Conservation (phyloP, 64 coral and sea anemone genomes). For the Stylophora pistillata region DNA sequence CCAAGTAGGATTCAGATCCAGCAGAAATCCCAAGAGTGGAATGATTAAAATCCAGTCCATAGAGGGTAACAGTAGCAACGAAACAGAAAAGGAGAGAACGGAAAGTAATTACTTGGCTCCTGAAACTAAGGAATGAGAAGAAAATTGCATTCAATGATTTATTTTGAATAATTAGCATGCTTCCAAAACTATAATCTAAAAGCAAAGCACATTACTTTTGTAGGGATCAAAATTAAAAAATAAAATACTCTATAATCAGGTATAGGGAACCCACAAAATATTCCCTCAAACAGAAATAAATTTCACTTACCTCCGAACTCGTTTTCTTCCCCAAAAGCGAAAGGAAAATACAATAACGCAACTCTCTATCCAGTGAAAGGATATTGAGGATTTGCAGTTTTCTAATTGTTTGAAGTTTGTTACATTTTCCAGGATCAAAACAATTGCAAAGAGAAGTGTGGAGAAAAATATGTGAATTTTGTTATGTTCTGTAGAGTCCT, state of each 20-base stretch:
- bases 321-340: conserved; percentile 18
- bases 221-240: too few relatives aligned
- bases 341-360: conserved; percentile 21
- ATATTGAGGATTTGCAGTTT: neutral
- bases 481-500: neutral
- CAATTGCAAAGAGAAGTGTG: neutral
- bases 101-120: conserved; percentile 12
- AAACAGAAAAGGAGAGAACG: neutral
- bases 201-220: too few relatives aligned
- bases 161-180: too few relatives aligned
- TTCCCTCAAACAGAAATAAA: too few relatives aligned
- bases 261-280: too few relatives aligned
- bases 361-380: conserved; percentile 28
- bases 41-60: conserved; percentile 18
- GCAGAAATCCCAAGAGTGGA: neutral
- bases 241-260: too few relatives aligned
- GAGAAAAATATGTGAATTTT: neutral
- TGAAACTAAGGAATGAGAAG: conserved; percentile 5
- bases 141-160: neutral
- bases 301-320: neutral
- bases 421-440: conserved; percentile 11
- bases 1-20: conserved; percentile 23
- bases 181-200: too few relatives aligned
- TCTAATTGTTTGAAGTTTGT: neutral
- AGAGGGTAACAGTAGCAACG: neutral